These are phyloP conservation scores for Mirounga angustirostris DNA, from an alignment of 2,113 vertebrate genomes.

Conservation along the genomic window DNA sequence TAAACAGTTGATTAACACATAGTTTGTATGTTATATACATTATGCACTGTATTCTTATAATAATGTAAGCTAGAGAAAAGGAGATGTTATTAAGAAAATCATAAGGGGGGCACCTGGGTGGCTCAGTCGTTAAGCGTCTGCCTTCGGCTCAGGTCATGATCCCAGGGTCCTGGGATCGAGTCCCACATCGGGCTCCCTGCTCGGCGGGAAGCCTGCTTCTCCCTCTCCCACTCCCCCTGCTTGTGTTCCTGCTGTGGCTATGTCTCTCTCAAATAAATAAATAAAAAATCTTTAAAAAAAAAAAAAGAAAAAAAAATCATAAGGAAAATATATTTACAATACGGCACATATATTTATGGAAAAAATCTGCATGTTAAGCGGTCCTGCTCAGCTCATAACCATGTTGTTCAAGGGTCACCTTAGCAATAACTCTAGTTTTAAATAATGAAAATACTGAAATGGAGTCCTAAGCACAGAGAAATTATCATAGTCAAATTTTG, in stretches of 20 bases:
- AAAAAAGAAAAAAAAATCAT: background rate
- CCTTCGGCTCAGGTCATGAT: too few species aligned
- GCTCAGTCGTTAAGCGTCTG: too few species aligned
- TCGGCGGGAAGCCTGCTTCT: too few species aligned
- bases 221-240: too few species aligned
- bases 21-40: background rate
- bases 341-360: background rate
- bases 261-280: too few species aligned
- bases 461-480: background rate
- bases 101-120: background rate
- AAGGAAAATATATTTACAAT: background rate
- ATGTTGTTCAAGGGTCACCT: background rate
- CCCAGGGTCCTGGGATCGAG: too few species aligned
- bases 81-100: background rate
- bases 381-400: background rate
- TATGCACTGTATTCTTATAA: background rate
- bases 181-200: too few species aligned
- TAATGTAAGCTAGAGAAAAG: background rate
- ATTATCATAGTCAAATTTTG: background rate
- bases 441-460: slow-evolving; percentile 44
- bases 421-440: slow-evolving; percentile 13
- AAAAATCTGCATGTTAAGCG: background rate
- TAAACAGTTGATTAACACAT: background rate
- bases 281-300: too few species aligned
- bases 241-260: too few species aligned